Evolutionary conservation across 2,113 vertebrate species (phyloP), one percentile per base, ranked within the genome.

Genomic region (Cisticola juncidis): DNA sequence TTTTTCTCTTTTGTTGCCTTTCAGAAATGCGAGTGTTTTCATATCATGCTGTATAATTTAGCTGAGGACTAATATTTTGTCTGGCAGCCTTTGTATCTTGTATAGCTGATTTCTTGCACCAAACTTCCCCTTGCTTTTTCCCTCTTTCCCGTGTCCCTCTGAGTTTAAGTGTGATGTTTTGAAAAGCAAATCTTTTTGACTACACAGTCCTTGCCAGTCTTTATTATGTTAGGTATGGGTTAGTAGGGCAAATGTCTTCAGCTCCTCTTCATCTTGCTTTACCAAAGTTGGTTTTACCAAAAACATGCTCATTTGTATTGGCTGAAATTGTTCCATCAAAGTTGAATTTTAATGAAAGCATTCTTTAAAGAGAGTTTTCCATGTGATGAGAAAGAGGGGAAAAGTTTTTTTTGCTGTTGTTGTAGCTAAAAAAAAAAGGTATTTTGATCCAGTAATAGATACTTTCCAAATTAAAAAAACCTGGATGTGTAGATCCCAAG

Each of bases 11-110:
- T 93, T 31, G 4, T 56, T 94, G 88, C 74, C 33, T 87, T 94
- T 91, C 81, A 92, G 54, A 97, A 97, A 66, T 47, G 47, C 57
- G 77, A 94, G 74, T 19, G 58, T 86, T 95, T 96, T 82, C 54
- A 35, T 90, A 91, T 80, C 72, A 51, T 40, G 53, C 42, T 24
- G 51, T 66, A 88, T 87, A 90, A 95, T 54, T 94, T 76, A 96
- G 88, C 58, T 94, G 86, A 94, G 95, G 73, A 95, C 90, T 88
- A 97, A 88, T 90, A 94, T 95, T 97, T 96, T 91, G 64, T 70
- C 40, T 94, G 82, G 72, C 91, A 92, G 64, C 19, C 53, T 96
- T 84, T 80, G 54, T 74, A 87, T 48, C 72, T 54, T 91, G 90
- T 82, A 90, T 31, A 94, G 92, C 92, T 90, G 70, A 95, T 94